Conservation (phyloP, 2,113 vertebrate genomes). For the Pan paniscus region DNA sequence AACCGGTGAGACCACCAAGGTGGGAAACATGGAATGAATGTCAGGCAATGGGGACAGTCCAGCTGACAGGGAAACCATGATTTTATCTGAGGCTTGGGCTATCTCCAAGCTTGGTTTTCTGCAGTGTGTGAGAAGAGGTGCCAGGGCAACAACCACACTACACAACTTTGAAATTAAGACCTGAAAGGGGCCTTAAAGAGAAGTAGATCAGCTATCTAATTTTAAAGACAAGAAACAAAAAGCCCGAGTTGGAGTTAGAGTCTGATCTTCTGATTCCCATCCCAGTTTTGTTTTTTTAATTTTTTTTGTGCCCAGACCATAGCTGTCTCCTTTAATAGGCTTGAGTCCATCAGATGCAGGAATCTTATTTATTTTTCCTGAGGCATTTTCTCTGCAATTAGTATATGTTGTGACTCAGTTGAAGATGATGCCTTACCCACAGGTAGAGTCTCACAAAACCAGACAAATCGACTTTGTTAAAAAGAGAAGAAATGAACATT, state of each 20-base stretch:
- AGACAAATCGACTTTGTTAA: not conserved
- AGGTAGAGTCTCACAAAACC: not conserved
- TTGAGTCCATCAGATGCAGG: not conserved
- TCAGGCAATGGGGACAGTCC: not conserved
- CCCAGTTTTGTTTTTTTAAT: not conserved
- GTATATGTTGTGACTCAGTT: not conserved
- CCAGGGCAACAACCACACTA: not conserved
- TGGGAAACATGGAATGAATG: not conserved
- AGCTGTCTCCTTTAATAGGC: not conserved
- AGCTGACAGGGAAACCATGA: not conserved
- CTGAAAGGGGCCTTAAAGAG: not conserved
- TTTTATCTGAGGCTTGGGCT: not conserved
- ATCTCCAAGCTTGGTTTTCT: not conserved
- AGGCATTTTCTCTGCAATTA: not conserved
- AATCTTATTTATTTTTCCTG: not conserved
- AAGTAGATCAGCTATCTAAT: not conserved
- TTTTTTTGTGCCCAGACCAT: not conserved
- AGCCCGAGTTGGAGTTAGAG: not conserved
- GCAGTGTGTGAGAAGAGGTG: not conserved
- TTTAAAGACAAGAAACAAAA: not conserved
- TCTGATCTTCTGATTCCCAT: not conserved
- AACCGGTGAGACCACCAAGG: not conserved
- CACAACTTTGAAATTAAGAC: not conserved
- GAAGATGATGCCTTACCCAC: not conserved
- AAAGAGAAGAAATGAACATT: not conserved